These are phyloP conservation scores for Corynorhinus townsendii DNA, from an alignment of 2,113 vertebrate species.

Conservation along the genomic window DNA sequence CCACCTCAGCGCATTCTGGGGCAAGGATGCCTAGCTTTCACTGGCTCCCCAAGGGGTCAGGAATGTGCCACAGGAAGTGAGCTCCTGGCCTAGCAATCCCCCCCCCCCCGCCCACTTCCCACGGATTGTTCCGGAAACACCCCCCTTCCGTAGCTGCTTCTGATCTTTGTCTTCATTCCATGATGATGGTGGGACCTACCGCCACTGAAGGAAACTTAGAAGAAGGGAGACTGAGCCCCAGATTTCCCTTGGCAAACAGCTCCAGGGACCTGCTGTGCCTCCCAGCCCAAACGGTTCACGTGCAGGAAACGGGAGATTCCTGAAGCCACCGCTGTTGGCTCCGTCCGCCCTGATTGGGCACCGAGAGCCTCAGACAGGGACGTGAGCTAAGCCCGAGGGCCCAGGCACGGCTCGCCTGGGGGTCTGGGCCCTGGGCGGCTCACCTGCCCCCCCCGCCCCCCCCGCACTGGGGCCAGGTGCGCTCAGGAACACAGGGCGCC, in stretches of 20 bases:
- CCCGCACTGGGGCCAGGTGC: background rate
- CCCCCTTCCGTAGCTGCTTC: background rate
- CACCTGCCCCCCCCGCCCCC: no score
- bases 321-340: no score
- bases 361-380: background rate
- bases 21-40: background rate
- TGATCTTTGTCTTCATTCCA: background rate
- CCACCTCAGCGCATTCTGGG: background rate
- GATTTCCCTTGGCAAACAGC: background rate
- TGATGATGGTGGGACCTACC: background rate
- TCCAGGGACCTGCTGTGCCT: background rate
- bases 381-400: background rate
- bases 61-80: background rate
- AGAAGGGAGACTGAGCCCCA: background rate
- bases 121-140: background rate
- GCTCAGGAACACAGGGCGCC: background rate
- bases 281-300: background rate
- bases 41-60: background rate
- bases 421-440: background rate
- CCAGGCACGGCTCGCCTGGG: fast-evolving
- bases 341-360: background rate
- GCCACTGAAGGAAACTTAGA: background rate
- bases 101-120: background rate
- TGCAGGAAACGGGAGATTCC: background rate
- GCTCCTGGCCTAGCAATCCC: background rate